Evolutionary conservation across 64 coral and sea anemone genomes (phyloP).

Genomic region (Montipora sp.): DNA sequence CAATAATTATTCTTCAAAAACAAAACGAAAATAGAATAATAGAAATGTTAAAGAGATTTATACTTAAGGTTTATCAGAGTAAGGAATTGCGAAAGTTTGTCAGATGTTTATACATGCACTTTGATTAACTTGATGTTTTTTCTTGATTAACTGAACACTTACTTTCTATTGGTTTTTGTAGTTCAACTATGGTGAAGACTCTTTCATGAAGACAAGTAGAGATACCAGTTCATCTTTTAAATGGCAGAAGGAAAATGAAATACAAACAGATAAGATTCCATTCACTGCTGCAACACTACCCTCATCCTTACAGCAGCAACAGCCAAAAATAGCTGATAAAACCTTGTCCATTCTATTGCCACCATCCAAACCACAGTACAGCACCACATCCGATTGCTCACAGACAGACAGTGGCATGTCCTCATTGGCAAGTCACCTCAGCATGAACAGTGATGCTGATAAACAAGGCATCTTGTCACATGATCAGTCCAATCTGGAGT

Average conservation of each 20-base stretch:
- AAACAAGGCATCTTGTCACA: conserved; percentile 27
- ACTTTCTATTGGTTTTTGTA: background rate
- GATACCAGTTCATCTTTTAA: background rate
- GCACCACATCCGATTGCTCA: background rate
- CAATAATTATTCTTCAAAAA: too few species aligned
- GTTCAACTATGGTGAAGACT: background rate
- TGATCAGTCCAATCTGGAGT: conserved; percentile 17
- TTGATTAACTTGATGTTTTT: background rate
- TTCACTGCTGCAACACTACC: background rate
- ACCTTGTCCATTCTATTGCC: background rate
- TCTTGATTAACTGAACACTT: background rate
- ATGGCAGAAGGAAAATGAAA: background rate
- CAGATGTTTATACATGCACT: too few species aligned
- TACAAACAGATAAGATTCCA: conserved; percentile 21
- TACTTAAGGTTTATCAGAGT: too few species aligned
- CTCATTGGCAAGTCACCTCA: conserved; percentile 24
- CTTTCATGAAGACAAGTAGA: background rate
- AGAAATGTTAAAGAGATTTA: too few species aligned
- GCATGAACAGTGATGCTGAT: conserved; percentile 12
- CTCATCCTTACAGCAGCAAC: conserved; percentile 18
- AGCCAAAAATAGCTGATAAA: conserved; percentile 19
- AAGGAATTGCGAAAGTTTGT: too few species aligned
- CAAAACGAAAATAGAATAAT: too few species aligned
- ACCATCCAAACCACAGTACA: background rate
- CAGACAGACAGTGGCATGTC: conserved; percentile 47